Evolutionary conservation across 1,140 invertebrate genomes (phyloP), one percentile per base, ranked within the genome.

Genomic region (Papilio glaucus): DNA sequence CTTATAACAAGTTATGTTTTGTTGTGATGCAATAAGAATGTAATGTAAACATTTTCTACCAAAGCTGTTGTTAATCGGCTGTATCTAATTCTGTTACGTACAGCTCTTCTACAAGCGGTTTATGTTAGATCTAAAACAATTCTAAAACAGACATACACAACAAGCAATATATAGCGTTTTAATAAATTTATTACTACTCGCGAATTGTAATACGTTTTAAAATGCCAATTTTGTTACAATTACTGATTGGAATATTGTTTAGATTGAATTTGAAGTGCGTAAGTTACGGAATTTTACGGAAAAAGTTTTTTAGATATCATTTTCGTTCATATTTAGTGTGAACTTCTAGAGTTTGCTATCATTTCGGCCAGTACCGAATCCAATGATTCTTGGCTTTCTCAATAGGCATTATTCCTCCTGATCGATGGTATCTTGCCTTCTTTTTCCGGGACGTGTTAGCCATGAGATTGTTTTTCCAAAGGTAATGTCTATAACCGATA

Each of bases 101-200:
- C 37, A 60, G 18, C n/a, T 61, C 74, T 62, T 71, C 62, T 65
- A 72, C 41, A 77, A 78, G 73, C 75, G 8, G 15, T 62, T n/a
- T 42, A 70, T 74, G 77, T 83, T 83, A 83, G 76, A 77, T 72
- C 63, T 74, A 74, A 77, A 77, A 71, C 63, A 65, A 79, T 77
- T 74, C 67, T 76, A 76, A 81, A 81, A 75, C 76, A 72, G 75
- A 78, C 74, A 62, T 76, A 68, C 79, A 78, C 76, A 80, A 60
- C n/a, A 76, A 77, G 75, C 72, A 45, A 62, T 70, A 33, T 6
- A 73, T 73, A 68, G 73, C 49, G 21, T 9, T 57, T 57, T 21
- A 21, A 49, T 49, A 21, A 21, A 57, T 57, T 8, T 15, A 45
- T 33, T 33, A 18, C 42, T 45, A 45, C 15, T 45, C 13, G 13